These are phyloP conservation scores for Schizopygopsis malacanthus DNA, from an alignment of 2,797 vertebrate species.

Conservation along the genomic window DNA sequence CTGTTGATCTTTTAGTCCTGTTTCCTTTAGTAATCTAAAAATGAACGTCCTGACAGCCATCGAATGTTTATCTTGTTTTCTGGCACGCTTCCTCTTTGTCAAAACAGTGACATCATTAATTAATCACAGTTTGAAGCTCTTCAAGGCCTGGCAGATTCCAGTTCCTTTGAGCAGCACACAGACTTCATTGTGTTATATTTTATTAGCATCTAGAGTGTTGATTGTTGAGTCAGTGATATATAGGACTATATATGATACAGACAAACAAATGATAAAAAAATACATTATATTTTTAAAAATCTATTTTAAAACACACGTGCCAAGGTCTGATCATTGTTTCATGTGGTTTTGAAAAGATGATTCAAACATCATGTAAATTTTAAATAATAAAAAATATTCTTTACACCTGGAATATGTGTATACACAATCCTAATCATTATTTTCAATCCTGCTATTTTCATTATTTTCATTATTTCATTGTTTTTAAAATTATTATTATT, in stretches of 20 bases:
- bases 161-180: constrained; percentile 38
- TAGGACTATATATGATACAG: background rate
- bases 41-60: constrained; percentile 55
- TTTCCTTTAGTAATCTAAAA: constrained; percentile 65
- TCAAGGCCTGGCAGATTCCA: constrained; percentile 50
- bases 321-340: background rate
- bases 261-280: background rate
- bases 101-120: constrained; percentile 78
- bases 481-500: background rate
- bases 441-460: background rate
- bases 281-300: background rate
- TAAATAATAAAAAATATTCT: background rate
- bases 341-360: background rate
- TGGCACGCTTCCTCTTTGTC: constrained; percentile 70
- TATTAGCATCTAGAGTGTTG: background rate
- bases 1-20: constrained; percentile 59
- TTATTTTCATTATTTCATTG: background rate
- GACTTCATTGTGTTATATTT: constrained; percentile 24
- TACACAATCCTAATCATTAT: background rate
- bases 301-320: background rate
- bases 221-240: background rate
- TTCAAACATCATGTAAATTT: background rate
- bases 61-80: constrained; percentile 71
- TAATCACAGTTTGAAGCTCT: constrained; percentile 63
- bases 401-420: background rate